phyloP scores from a whole-genome alignment of 1,140 invertebrate genomes.

The Plodia interpunctella region DNA sequence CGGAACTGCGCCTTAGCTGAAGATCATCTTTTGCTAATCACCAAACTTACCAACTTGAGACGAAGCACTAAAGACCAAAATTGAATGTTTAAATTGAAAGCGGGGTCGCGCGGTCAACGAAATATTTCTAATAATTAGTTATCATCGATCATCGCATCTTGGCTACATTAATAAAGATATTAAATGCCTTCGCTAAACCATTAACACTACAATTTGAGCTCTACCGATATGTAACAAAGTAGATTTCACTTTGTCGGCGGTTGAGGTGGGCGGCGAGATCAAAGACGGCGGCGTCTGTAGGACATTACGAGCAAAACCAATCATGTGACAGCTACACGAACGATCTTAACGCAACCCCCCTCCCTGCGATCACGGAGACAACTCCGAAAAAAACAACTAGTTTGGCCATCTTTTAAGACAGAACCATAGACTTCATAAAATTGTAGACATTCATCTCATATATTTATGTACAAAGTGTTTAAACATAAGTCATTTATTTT shows the following conservation, averaged over 20 bases:
- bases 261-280: constrained; percentile 55
- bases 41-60: constrained; percentile 23
- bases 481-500: too few relatives aligned
- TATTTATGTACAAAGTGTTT: too few relatives aligned
- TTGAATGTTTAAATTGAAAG: constrained; percentile 15
- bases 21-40: constrained; percentile 59
- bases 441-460: neutral
- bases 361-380: constrained; percentile 5
- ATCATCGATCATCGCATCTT: constrained; percentile 72
- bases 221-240: constrained; percentile 23
- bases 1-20: constrained; percentile 38
- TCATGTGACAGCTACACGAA: constrained; percentile 60
- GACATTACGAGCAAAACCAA: constrained; percentile 66
- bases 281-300: constrained; percentile 62
- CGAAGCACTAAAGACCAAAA: constrained; percentile 26
- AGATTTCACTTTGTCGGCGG: constrained; percentile 8
- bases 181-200: constrained; percentile 54
- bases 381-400: constrained; percentile 17
- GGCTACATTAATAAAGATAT: constrained; percentile 76
- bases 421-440: neutral
- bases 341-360: constrained; percentile 8
- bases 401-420: constrained; percentile 18
- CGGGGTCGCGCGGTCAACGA: constrained; percentile 60
- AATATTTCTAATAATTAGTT: constrained; percentile 77
- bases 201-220: constrained; percentile 18